Evolutionary conservation across 35 echinoderm and acorn worm species (phyloP).

Genomic region (Chiridota heheva): DNA sequence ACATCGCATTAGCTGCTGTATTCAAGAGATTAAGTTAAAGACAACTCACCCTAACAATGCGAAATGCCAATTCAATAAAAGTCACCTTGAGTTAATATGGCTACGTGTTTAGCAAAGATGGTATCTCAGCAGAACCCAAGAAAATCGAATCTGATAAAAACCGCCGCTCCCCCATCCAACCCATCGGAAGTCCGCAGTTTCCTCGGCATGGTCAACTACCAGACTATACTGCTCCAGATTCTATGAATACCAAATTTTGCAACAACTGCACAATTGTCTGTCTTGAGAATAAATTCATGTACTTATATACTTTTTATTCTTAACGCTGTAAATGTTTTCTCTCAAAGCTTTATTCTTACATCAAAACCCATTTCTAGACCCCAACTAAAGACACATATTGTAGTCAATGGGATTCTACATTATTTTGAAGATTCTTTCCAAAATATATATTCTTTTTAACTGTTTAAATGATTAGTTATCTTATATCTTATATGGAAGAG

Average conservation of each 20-base stretch:
- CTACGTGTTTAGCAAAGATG: background rate
- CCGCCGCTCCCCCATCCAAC: slow-evolving; percentile 12
- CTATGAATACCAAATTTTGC: slow-evolving; percentile 46
- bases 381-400: too few relatives aligned
- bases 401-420: too few relatives aligned
- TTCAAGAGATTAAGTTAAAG: too few relatives aligned
- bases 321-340: too few relatives aligned
- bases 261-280: slow-evolving; percentile 34
- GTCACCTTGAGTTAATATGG: background rate
- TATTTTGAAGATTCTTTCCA: too few relatives aligned
- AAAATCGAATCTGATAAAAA: slow-evolving; percentile 30
- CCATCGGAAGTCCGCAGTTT: slow-evolving; percentile 31
- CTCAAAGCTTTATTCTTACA: too few relatives aligned
- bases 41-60: background rate
- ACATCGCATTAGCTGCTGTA: slow-evolving; percentile 22
- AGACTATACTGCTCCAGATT: slow-evolving; percentile 68
- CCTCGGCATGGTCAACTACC: slow-evolving; percentile 53
- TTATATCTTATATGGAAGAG: too few relatives aligned
- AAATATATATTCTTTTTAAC: too few relatives aligned
- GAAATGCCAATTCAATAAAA: slow-evolving; percentile 32
- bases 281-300: too few relatives aligned
- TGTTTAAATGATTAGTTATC: too few relatives aligned
- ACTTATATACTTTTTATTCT: too few relatives aligned
- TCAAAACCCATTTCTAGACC: too few relatives aligned
- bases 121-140: slow-evolving; percentile 10